Conservation (phyloP, 2,797 vertebrate species). For the Onychomys leucogaster region DNA sequence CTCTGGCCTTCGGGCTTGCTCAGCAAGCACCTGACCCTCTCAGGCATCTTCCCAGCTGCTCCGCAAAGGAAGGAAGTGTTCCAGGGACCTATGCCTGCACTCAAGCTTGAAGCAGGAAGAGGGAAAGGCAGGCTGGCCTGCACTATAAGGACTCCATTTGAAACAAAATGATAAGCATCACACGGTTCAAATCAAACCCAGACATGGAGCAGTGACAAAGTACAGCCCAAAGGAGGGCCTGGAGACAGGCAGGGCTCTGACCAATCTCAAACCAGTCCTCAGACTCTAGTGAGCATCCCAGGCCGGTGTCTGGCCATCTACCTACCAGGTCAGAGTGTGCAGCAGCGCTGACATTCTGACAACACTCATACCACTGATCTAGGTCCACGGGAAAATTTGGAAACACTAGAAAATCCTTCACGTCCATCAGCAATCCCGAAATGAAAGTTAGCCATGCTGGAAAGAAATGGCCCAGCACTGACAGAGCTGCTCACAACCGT, state of each 20-base stretch:
- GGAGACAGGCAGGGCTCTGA: not conserved
- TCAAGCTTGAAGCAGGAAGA: not conserved
- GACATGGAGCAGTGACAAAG: not conserved
- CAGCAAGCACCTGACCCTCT: not conserved
- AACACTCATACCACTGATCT: constrained; percentile 58
- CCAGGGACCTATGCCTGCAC: not conserved
- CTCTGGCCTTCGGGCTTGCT: not conserved
- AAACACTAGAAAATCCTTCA: constrained; percentile 55
- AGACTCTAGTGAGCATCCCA: not conserved
- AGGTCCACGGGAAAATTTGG: constrained; percentile 52
- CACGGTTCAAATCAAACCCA: not conserved
- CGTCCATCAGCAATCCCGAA: constrained; percentile 43
- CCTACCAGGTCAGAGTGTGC: constrained; percentile 42
- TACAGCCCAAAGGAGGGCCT: not conserved
- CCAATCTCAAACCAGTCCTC: constrained; percentile 19
- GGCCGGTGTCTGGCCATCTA: not conserved
- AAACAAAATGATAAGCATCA: not conserved
- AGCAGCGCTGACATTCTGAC: constrained; percentile 21
- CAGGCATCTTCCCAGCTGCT: not conserved
- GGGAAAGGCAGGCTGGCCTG: not conserved
- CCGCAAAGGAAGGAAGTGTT: not conserved
- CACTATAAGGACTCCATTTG: not conserved
- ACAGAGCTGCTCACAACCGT: not conserved
- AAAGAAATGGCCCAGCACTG: not conserved
- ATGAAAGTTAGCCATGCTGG: constrained; percentile 30